A percentile compares a stretch with the other conserved stretches of the same genome.
phyloP scores from a whole-genome alignment of 2,888 invertebrate genomes.

The Hyalella azteca region DNA sequence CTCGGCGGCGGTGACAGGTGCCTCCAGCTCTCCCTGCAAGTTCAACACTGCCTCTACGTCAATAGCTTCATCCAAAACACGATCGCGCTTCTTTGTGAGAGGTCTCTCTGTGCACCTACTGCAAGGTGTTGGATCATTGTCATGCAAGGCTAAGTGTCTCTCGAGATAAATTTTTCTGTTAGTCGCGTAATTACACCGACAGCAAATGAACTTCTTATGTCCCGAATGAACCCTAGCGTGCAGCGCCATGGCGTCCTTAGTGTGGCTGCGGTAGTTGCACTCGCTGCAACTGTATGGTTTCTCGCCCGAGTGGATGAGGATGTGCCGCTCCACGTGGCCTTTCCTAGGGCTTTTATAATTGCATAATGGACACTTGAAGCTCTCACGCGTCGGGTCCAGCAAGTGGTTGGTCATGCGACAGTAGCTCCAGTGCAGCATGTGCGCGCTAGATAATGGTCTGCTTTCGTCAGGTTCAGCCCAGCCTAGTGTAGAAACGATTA shows the following conservation, averaged over 20 bases:
- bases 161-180: conserved; percentile 23
- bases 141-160: conserved; percentile 8
- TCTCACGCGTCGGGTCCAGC: conserved; percentile 11
- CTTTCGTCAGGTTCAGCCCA: conserved; percentile 19
- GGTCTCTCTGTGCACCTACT: background rate
- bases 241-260: conserved; percentile 23
- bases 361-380: conserved; percentile 15
- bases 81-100: background rate
- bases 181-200: background rate
- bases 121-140: background rate
- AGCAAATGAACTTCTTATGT: conserved; percentile 21
- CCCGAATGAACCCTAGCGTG: conserved; percentile 17
- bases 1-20: background rate
- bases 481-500: conserved; percentile 9
- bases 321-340: conserved; percentile 19
- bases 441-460: conserved; percentile 12
- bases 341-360: conserved; percentile 19
- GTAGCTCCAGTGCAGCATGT: conserved; percentile 35
- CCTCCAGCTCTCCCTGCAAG: background rate
- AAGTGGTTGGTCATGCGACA: conserved; percentile 24
- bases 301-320: conserved; percentile 3
- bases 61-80: background rate
- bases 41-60: background rate
- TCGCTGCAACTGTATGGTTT: conserved; percentile 32
- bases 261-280: conserved; percentile 29